Evolutionary conservation across 2,113 vertebrate species (phyloP).

Genomic region (Bucco capensis): DNA sequence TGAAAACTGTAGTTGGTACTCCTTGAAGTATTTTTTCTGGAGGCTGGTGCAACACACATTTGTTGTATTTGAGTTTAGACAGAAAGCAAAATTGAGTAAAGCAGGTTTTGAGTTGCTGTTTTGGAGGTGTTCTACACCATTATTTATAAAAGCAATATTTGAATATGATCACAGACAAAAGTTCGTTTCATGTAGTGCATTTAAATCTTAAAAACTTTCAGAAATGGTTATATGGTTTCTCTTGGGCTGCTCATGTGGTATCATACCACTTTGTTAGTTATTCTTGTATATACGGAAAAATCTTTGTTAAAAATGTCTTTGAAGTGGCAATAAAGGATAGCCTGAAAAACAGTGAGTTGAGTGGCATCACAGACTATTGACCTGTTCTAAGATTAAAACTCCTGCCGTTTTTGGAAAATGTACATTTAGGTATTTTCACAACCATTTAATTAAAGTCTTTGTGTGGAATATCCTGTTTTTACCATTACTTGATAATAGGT

Average conservation of each 20-base stretch:
- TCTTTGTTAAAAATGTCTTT: neutral
- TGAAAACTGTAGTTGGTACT: conserved; percentile 6
- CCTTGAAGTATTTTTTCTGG: conserved; percentile 9
- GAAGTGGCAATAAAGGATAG: neutral
- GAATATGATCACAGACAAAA: neutral
- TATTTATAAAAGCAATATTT: neutral
- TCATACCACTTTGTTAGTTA: neutral
- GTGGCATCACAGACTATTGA: neutral
- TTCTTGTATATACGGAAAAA: neutral
- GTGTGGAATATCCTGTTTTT: neutral
- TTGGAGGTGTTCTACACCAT: neutral
- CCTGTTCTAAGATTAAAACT: neutral
- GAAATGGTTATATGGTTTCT: neutral
- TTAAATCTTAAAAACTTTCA: neutral
- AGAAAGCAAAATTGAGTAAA: neutral
- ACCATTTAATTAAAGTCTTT: neutral
- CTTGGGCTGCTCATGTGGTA: neutral
- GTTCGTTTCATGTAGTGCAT: neutral
- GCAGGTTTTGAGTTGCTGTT: neutral
- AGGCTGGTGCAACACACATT: neutral
- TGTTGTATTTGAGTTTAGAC: neutral
- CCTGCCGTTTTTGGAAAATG: neutral
- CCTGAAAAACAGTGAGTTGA: neutral
- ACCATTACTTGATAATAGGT: neutral
- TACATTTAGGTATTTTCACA: neutral